Conservation (phyloP, 2,113 vertebrate genomes). For the Coptodon rendalli region DNA sequence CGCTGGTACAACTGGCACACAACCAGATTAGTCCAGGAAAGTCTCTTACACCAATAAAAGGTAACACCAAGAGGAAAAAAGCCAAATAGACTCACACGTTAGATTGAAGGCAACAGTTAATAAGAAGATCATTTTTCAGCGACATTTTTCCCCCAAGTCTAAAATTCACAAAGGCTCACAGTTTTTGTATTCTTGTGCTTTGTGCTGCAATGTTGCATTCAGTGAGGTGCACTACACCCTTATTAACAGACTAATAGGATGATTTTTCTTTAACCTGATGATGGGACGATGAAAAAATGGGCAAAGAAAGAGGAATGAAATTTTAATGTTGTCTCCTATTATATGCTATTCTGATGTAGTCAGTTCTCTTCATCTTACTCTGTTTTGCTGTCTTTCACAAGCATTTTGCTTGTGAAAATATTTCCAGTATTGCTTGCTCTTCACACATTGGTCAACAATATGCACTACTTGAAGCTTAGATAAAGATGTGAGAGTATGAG, state of each 20-base stretch:
- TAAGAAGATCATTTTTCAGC: neutral
- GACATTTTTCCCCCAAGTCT: neutral
- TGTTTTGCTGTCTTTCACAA: neutral
- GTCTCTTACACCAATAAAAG: neutral
- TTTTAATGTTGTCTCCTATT: constrained; percentile 71
- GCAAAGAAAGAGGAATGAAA: constrained; percentile 74
- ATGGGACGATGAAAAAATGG: constrained; percentile 71
- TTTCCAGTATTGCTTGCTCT: neutral
- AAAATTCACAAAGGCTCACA: neutral
- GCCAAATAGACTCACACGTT: neutral
- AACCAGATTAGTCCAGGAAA: neutral
- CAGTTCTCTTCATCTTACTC: neutral
- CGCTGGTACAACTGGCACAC: constrained; percentile 5
- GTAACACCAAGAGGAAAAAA: neutral
- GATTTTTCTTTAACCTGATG: constrained; percentile 89
- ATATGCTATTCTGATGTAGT: constrained; percentile 48
- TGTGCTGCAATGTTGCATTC: constrained; percentile 71
- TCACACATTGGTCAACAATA: neutral
- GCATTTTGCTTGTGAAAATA: neutral
- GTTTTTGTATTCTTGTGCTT: constrained; percentile 1
- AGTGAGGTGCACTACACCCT: constrained; percentile 80
- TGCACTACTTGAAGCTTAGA: neutral
- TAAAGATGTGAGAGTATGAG: neutral
- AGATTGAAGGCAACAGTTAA: neutral
- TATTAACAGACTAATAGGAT: constrained; percentile 83